A percentile compares a stretch with the other conserved stretches of the same genome.
Evolutionary conservation across 2,113 vertebrate genomes (phyloP).

Genomic region (Corvus hawaiiensis): DNA sequence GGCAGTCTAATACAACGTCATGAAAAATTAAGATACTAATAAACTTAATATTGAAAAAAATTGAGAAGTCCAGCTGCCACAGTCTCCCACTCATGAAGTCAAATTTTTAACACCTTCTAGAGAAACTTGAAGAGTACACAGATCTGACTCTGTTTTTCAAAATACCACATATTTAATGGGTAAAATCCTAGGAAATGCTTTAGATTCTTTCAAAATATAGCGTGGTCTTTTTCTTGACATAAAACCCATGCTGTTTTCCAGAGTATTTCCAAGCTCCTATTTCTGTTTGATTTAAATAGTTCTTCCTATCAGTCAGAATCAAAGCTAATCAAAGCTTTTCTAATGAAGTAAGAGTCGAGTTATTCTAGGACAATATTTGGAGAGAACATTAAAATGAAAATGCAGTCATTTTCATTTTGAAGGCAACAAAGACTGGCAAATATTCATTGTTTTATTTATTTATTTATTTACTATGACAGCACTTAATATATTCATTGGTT

Average conservation of each 20-base stretch:
- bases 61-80: background rate
- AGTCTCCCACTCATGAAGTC: background rate
- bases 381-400: background rate
- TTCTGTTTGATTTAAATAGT: background rate
- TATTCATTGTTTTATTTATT: background rate
- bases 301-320: background rate
- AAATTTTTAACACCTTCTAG: background rate
- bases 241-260: background rate
- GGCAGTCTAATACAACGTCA: background rate
- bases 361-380: background rate
- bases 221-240: background rate
- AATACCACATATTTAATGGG: background rate
- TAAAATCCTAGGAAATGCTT: background rate
- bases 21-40: background rate
- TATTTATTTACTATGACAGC: background rate
- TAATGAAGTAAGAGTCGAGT: background rate
- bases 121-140: background rate
- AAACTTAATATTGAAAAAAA: background rate
- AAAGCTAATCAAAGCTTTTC: background rate
- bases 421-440: background rate
- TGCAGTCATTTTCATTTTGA: background rate
- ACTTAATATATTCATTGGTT: slow-evolving; percentile 15
- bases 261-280: background rate
- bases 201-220: background rate
- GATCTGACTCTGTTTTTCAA: background rate